Base-by-base conservation (phyloP, 2,797 vertebrate species). In the Meda fulgida region DNA sequence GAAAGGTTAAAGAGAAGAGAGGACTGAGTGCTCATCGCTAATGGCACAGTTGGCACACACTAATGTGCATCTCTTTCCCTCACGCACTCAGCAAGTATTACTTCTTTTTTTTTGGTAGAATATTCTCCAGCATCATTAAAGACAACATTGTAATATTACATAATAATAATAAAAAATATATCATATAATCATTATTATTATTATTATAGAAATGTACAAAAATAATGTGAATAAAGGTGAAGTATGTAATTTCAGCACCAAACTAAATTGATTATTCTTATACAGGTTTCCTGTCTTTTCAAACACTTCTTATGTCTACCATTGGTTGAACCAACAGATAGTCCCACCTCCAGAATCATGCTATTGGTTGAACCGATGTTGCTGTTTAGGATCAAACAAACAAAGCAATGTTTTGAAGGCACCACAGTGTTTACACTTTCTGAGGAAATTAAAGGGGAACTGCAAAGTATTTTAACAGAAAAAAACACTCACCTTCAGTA, bases 1-100 rank as follows among this genome's bases (percentile, higher is more conserved):
- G 60, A 58, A 65, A 84, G 81, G 80, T 79, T 81, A 91, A 89
- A 92, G 78, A 85, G 83, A 80, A 80, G 91, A 90, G 90, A 93
- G 91, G 90, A 90, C 90, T 91, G 23, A 71, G 66, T 26, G 70
- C 69, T 69, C 84, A 78, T 78, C 70, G 82, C 89, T 79, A 43
- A 67, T 78, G 78, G 90, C 91, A 90, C 84, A 88, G 90, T 92
- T 92, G 29, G 26, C 58, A 79, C 80, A 53, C 19, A 55, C 46
- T 13, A 29, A 51, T 63, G 51, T 55, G 38, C 5, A 3, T n/a
- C 31, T 40, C 23, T 69, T 67, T 63, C 36, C 38, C 55, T 55
- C 6, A 18, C 63, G 83, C 29, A n/a, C 7, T 87, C 55, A 69
- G 46, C 58, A 63, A 73, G 55, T 86, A 55, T 36, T 21, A 13